Percentiles rank a stretch among this genome's conserved stretches.
Conservation (phyloP, 2,888 invertebrate species). For the Cantharis nigra region DNA sequence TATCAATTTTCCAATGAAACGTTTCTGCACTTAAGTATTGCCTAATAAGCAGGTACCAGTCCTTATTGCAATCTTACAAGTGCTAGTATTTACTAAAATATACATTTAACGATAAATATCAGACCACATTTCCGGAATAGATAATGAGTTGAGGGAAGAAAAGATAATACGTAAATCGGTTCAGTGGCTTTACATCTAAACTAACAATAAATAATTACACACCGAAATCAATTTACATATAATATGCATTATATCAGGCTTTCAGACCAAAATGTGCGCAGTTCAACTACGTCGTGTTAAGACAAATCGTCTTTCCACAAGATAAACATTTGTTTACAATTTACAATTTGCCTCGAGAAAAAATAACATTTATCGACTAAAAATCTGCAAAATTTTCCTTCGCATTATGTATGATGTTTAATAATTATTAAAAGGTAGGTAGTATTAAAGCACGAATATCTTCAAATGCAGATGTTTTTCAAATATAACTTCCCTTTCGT, state of each 20-base stretch:
- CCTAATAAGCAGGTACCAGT: neutral
- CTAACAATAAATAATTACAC: conserved; percentile 47
- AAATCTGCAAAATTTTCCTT: neutral
- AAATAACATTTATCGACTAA: conserved; percentile 6
- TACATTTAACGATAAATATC: conserved; percentile 31
- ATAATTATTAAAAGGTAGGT: neutral
- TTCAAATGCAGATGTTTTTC: neutral
- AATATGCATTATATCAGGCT: conserved; percentile 38
- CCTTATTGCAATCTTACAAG: neutral
- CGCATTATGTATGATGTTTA: neutral
- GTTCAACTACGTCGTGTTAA: conserved; percentile 18
- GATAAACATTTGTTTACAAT: conserved; percentile 25
- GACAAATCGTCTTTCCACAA: conserved; percentile 27
- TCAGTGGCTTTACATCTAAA: conserved; percentile 43
- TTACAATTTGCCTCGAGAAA: conserved; percentile 7
- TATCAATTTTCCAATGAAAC: neutral
- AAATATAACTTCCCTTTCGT: neutral
- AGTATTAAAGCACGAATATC: neutral
- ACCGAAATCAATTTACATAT: conserved; percentile 47
- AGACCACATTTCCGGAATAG: conserved; percentile 33
- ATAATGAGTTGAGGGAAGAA: conserved; percentile 40
- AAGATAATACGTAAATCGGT: conserved; percentile 43
- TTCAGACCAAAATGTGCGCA: conserved; percentile 23
- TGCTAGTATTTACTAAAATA: conserved; percentile 1
- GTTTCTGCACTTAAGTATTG: neutral